Conservation (phyloP, 2,888 invertebrate species). For the Venustoraphidia nigricollis region DNA sequence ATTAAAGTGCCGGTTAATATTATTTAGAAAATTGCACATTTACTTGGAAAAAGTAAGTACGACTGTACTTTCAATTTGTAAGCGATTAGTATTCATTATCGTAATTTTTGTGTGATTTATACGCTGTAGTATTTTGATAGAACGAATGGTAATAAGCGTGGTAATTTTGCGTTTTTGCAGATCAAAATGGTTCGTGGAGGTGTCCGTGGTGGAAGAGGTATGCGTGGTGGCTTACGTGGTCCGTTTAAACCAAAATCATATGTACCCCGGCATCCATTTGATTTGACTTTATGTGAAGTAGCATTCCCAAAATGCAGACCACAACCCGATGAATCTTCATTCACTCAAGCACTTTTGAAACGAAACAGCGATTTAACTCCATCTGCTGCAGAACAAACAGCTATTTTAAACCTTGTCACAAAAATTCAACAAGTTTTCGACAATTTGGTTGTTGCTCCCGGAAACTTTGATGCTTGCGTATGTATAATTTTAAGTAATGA, state of each 20-base stretch:
- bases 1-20: too few relatives aligned
- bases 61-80: too few relatives aligned
- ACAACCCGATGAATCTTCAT: slow-evolving; percentile 65
- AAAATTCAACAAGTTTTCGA: slow-evolving; percentile 92
- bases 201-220: slow-evolving; percentile 50
- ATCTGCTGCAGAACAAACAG: slow-evolving; percentile 77
- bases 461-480: slow-evolving; percentile 89
- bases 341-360: slow-evolving; percentile 82
- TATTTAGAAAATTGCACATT: too few relatives aligned
- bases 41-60: too few relatives aligned
- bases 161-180: background rate
- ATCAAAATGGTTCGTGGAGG: slow-evolving; percentile 56
- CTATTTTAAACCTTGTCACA: slow-evolving; percentile 83
- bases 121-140: too few relatives aligned
- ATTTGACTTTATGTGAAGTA: slow-evolving; percentile 73
- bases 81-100: too few relatives aligned
- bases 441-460: slow-evolving; percentile 86
- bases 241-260: slow-evolving; percentile 45
- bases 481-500: slow-evolving; percentile 28
- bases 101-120: too few relatives aligned
- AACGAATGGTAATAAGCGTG: too few relatives aligned
- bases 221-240: slow-evolving; percentile 45
- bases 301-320: slow-evolving; percentile 77
- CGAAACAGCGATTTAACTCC: slow-evolving; percentile 87
- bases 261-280: slow-evolving; percentile 69